Percentiles rank a stretch among this genome's conserved stretches.
Conservation (phyloP, 1,140 invertebrate species). For the Eulimnadia texana region DNA sequence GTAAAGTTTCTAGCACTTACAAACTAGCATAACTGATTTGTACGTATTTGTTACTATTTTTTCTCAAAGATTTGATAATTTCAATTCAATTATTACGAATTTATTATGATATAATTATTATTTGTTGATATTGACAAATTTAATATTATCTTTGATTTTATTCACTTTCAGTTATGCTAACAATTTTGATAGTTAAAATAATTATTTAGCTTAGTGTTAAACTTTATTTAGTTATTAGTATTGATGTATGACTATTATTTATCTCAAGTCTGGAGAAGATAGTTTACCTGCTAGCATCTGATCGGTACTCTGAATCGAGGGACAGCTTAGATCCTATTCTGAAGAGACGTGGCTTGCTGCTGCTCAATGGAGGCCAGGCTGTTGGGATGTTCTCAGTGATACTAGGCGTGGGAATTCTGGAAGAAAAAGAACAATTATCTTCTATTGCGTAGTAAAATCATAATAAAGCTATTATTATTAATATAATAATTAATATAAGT, state of each 20-base stretch:
- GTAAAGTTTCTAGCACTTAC: neutral
- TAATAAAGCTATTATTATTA: no score
- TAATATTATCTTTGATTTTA: neutral
- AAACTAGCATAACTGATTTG: neutral
- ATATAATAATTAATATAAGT: no score
- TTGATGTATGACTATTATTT: no score
- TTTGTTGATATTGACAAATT: neutral
- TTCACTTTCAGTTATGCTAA: neutral
- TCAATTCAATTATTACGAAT: neutral
- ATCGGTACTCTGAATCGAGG: slow-evolving; percentile 1
- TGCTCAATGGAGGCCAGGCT: slow-evolving; percentile 10
- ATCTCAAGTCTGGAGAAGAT: neutral
- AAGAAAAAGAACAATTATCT: neutral
- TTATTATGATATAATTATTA: neutral
- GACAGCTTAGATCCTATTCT: slow-evolving; percentile 1
- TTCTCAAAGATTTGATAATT: no score
- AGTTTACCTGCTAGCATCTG: neutral
- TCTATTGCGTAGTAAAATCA: neutral
- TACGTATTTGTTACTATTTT: no score
- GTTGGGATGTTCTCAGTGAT: slow-evolving; percentile 12
- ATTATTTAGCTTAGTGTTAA: no score
- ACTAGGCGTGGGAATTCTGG: slow-evolving; percentile 9
- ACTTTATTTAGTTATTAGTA: no score
- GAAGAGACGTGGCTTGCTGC: neutral
- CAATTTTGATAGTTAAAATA: neutral